Base-by-base conservation (phyloP, 2,113 vertebrate species). In the Gallinago paraguaiae region DNA sequence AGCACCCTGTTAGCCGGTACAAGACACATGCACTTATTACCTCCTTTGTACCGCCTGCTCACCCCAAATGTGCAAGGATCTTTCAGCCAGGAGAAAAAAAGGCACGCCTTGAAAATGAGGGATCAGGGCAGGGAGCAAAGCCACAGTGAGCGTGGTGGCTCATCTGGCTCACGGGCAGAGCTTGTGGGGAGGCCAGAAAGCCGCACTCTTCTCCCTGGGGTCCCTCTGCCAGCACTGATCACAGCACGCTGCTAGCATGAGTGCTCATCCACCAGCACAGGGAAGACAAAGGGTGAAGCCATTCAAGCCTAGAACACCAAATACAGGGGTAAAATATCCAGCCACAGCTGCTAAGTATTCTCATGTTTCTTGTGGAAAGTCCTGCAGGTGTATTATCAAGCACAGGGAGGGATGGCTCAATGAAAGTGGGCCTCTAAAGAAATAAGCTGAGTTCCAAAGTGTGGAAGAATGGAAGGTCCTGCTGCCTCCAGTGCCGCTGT, bases 91-190 rank as follows among this genome's bases (percentile, higher is more conserved):
- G 11, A 71, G 11, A 9, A 70, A 82, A 82, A 86, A 69, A 79
- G 3, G 2, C 10, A 3, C 0, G 0, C 13, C 90, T 78, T 41
- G 23, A 67, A 72, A 90, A 37, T 10, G 0, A 41, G 8, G 7
- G 51, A 54, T 37, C n/a, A 71, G 6, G 39, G 59, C 2, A 3
- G 30, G 15, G 20, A 75, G 20, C 46, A 72, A 86, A 81, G 28
- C 33, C 61, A 60, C 25, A 30, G 41, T 0, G 7, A 86, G 19
- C 0, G 0, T 2, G 0, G 5, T 2, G 3, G 7, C 30, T 82
- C 24, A 14, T 20, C 16, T 3, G 2, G 39, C 10, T 82, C 11
- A 7, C 0, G 1, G 1, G 1, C 14, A 1, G 20, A 1, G 3
- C 14, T 61, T 22, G 0, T 2, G 4, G 16, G 14, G 25, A 54